Evolutionary conservation across 2,888 invertebrate species (phyloP).

Genomic region (Leptinotarsa peninsularis): DNA sequence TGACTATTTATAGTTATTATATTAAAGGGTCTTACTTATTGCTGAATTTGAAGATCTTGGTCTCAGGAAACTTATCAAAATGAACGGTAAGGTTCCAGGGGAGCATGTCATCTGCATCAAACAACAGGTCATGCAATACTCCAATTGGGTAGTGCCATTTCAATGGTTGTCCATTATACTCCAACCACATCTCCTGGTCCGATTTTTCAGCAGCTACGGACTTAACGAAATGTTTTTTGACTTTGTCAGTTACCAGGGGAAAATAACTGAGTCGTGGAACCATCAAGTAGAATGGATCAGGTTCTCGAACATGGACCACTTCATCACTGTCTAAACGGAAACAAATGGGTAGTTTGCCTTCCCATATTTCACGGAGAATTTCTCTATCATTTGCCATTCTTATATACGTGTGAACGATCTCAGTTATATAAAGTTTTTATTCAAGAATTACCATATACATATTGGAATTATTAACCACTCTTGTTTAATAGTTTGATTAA

Average conservation of each 20-base stretch:
- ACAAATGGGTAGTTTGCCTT: constrained; percentile 93
- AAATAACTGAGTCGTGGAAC: constrained; percentile 94
- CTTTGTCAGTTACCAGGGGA: constrained; percentile 95
- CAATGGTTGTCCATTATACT: constrained; percentile 89
- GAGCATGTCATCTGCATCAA: constrained; percentile 74
- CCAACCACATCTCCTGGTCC: constrained; percentile 93
- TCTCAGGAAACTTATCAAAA: constrained; percentile 94
- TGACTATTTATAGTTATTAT: not conserved
- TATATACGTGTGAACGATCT: not conserved
- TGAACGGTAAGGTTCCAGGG: constrained; percentile 96
- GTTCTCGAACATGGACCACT: constrained; percentile 87
- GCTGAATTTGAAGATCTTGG: constrained; percentile 85
- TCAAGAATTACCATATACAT: not conserved
- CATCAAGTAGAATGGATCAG: constrained; percentile 94
- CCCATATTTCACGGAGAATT: constrained; percentile 95
- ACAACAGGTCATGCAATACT: constrained; percentile 88
- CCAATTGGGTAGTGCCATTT: constrained; percentile 93
- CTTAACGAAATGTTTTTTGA: constrained; percentile 88
- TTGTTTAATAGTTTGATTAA: not conserved
- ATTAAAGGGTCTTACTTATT: constrained; percentile 74
- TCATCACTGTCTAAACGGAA: constrained; percentile 91
- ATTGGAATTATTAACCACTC: not conserved
- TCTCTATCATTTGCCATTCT: constrained; percentile 95
- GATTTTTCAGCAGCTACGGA: constrained; percentile 84
- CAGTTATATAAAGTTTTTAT: not conserved